phyloP scores from a whole-genome alignment of 1,140 invertebrate genomes.

The Euura saliciscinereae region DNA sequence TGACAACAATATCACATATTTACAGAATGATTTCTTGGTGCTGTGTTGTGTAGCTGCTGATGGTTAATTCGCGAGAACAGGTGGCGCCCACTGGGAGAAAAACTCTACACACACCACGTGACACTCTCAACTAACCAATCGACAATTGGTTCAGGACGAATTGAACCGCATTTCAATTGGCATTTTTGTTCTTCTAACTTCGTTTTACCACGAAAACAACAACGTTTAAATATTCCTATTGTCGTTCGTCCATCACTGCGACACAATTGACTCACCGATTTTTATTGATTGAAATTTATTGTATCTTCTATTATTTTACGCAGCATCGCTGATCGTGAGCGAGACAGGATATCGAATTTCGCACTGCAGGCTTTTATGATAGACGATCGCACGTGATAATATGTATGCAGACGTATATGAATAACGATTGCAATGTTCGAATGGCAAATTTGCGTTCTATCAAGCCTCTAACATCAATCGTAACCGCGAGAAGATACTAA shows the following conservation, averaged over 20 bases:
- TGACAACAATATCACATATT: constrained; percentile 15
- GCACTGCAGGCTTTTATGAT: too few species aligned
- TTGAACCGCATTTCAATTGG: background rate
- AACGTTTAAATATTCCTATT: background rate
- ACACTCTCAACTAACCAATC: background rate
- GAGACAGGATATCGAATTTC: too few species aligned
- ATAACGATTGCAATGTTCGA: too few species aligned
- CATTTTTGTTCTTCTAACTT: background rate
- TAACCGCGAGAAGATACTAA: too few species aligned
- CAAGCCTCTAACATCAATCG: too few species aligned
- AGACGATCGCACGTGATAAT: too few species aligned
- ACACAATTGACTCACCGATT: background rate
- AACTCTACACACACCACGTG: background rate
- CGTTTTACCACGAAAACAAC: background rate
- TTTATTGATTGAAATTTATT: background rate
- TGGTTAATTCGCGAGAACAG: background rate
- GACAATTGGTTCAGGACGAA: background rate
- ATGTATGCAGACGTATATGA: too few species aligned
- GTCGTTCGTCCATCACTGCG: too few species aligned
- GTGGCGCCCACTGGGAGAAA: background rate
- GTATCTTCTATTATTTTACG: too few species aligned
- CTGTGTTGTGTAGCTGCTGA: background rate
- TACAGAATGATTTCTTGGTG: background rate
- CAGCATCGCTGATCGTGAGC: too few species aligned
- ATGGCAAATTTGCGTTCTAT: too few species aligned